Evolutionary conservation across 2,113 vertebrate genomes (phyloP).

Genomic region (Sisor rabdophorus): DNA sequence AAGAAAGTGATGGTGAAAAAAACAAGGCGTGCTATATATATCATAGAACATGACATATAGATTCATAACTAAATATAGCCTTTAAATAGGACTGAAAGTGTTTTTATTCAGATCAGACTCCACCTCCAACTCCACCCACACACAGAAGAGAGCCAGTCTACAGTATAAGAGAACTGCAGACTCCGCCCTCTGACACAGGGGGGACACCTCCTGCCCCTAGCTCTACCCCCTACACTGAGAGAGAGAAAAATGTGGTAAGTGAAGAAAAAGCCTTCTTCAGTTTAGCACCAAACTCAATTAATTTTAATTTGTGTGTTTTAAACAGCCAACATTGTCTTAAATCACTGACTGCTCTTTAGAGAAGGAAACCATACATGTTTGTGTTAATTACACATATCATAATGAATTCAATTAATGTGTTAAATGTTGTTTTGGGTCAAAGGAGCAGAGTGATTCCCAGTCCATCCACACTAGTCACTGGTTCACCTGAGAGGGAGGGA

Average conservation of each 20-base stretch:
- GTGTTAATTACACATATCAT: no score
- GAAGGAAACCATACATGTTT: no score
- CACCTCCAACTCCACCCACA: not conserved
- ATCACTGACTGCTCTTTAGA: no score
- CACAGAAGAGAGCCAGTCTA: constrained; percentile 32
- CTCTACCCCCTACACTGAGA: constrained; percentile 58
- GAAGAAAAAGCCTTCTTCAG: not conserved
- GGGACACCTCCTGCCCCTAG: not conserved
- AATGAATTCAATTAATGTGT: no score
- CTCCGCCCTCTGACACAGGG: not conserved
- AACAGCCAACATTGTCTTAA: no score
- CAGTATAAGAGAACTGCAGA: not conserved
- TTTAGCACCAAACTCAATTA: not conserved
- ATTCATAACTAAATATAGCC: not conserved
- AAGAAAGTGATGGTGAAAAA: not conserved
- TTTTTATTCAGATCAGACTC: constrained; percentile 10
- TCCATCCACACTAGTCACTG: no score
- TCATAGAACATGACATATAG: not conserved
- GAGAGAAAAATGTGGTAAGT: constrained; percentile 65
- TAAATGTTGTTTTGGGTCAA: no score
- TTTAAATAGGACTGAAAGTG: not conserved
- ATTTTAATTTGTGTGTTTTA: no score
- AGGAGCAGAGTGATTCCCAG: no score
- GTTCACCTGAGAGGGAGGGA: no score
- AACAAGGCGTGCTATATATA: not conserved